Evolutionary conservation across 2,888 invertebrate species (phyloP), one percentile per base, ranked within the genome.

Genomic region (Erebia aethiops): DNA sequence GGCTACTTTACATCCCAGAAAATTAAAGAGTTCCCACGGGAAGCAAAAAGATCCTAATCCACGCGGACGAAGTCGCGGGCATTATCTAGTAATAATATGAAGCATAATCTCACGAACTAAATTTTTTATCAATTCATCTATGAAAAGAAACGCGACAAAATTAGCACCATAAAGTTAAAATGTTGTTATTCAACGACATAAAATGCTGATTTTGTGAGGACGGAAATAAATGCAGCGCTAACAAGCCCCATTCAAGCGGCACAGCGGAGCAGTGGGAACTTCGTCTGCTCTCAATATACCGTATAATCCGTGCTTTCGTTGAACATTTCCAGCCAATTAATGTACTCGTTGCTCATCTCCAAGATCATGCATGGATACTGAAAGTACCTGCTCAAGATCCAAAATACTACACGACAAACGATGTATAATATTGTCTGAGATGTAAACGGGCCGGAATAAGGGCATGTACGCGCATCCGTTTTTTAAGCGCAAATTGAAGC

Each of bases 221-320:
- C 74, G 72, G 75, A 80, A 79, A 80, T 79, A 80, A 77, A 78
- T 78, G 74, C 77, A 72, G 65, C 76, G 69, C 79, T 81, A 82
- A 82, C 81, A 81, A 82, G 81, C 78, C 77, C 78, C 68, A 79
- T 82, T 80, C 80, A 79, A 70, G 73, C 73, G 75, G 71, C 58
- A 51, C 64, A 41, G 46, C n/a, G 9, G 18, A 18, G 2, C 10
- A 54, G 56, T 11, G 51, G 67, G 56, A 71, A 69, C 69, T 71
- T 70, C 56, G 58, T 16, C 13, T 16, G 8, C 10, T 67, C 18
- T 52, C 21, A 52, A 67, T 60, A 43, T 41, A 67, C 60, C 13
- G 21, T 41, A 35, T 18, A 41, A 61, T 51, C 8, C 5, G 11
- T 49, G 46, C 21, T 65, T 18, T 35, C 41, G 14, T 26, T 64